A percentile compares a stretch with the other conserved stretches of the same genome.
phyloP scores from a whole-genome alignment of 2,888 invertebrate species.

The Dasysyrphus tricinctus region DNA sequence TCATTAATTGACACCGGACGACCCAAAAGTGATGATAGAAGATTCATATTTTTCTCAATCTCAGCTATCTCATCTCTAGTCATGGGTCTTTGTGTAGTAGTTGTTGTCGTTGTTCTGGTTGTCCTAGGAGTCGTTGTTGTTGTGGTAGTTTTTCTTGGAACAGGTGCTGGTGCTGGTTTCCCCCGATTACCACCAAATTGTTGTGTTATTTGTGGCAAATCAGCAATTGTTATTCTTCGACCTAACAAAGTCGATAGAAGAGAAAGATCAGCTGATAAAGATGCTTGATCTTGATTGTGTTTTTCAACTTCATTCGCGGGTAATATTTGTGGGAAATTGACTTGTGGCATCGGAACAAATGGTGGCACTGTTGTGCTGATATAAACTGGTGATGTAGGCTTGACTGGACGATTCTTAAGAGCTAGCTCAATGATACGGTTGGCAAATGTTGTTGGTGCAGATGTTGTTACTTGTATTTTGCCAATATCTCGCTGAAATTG shows the following conservation, averaged over 20 bases:
- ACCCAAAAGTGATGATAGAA: constrained; percentile 76
- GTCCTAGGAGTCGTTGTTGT: constrained; percentile 80
- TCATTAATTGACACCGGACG: constrained; percentile 72
- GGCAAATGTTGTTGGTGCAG: constrained; percentile 81
- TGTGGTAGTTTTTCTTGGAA: constrained; percentile 12
- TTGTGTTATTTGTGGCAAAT: constrained; percentile 76
- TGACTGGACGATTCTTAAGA: constrained; percentile 81
- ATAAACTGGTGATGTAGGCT: constrained; percentile 68
- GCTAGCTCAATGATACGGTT: constrained; percentile 85
- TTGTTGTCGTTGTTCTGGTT: constrained; percentile 80
- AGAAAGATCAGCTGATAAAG: constrained; percentile 78
- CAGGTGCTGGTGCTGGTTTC: constrained; percentile 78
- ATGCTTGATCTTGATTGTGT: constrained; percentile 76
- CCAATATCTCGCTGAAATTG: constrained; percentile 77
- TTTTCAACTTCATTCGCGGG: constrained; percentile 73
- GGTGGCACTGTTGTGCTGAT: constrained; percentile 73
- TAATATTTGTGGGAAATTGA: constrained; percentile 80
- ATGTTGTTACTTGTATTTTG: constrained; percentile 74
- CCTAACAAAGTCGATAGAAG: constrained; percentile 78
- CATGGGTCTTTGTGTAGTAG: constrained; percentile 80
- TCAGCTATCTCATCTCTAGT: constrained; percentile 77
- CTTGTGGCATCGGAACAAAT: constrained; percentile 79
- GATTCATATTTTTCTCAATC: constrained; percentile 74
- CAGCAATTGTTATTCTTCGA: constrained; percentile 77
- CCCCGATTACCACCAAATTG: constrained; percentile 77